Conservation (phyloP, 2,113 vertebrate species). For the Athene cunicularia region DNA sequence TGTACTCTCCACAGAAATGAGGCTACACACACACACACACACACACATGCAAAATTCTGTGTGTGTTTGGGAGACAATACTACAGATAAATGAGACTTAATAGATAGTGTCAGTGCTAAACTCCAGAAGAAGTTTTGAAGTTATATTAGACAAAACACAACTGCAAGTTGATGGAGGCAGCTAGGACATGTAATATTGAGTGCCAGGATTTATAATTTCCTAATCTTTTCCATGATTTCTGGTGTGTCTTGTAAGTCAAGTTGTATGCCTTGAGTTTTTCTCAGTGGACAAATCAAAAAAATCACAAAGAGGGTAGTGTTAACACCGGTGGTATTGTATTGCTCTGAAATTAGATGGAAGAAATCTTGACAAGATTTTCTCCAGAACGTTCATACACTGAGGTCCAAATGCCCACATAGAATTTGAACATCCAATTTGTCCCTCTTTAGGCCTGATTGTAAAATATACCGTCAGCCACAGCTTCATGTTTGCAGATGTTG, state of each 20-base stretch:
- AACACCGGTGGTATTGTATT: not conserved
- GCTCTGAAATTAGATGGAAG: not conserved
- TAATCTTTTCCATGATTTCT: not conserved
- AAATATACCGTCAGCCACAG: not conserved
- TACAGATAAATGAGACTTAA: not conserved
- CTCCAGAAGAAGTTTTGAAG: not conserved
- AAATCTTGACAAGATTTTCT: not conserved
- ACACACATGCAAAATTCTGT: not conserved
- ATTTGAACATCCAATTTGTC: not conserved
- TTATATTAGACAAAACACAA: not conserved
- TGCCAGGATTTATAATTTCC: not conserved
- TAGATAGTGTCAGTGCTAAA: not conserved
- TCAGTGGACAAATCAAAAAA: not conserved
- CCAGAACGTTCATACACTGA: not conserved
- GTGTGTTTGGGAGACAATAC: not conserved
- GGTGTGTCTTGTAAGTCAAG: not conserved
- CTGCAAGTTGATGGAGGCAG: not conserved
- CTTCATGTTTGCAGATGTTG: not conserved
- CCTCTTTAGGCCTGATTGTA: not conserved
- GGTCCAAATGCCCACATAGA: not conserved
- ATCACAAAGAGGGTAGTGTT: not conserved
- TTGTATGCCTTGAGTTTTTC: not conserved
- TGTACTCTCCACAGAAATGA: not conserved
- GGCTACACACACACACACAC: not conserved
- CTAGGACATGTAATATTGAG: not conserved